A percentile compares a stretch with the other conserved stretches of the same genome.
phyloP scores from a whole-genome alignment of 2,888 invertebrate species.

The Tricholauxania praeusta region DNA sequence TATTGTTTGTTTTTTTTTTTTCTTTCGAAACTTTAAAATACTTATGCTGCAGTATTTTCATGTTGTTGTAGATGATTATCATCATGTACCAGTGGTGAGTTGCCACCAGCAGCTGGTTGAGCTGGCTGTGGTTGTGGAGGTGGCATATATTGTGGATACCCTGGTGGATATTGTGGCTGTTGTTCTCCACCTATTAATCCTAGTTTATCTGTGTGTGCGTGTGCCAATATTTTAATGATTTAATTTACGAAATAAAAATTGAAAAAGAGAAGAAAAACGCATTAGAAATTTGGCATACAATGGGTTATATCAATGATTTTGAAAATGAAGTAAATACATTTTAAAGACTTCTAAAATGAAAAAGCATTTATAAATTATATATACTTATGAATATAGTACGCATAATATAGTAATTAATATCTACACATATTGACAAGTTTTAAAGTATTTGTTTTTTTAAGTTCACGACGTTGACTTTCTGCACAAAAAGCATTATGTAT shows the following conservation, averaged over 20 bases:
- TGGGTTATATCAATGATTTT: no score
- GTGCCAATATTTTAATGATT: not conserved
- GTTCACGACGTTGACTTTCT: conserved; percentile 9
- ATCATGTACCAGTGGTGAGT: conserved; percentile 58
- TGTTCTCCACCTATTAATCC: conserved; percentile 66
- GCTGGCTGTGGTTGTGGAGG: conserved; percentile 69
- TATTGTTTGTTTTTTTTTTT: conserved; percentile 28
- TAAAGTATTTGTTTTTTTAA: not conserved
- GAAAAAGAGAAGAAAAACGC: conserved; percentile 19
- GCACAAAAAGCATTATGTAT: conserved; percentile 11
- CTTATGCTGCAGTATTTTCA: conserved; percentile 30
- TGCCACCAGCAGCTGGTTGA: conserved; percentile 71
- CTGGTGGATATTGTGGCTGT: conserved; percentile 65
- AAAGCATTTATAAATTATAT: conserved; percentile 29
- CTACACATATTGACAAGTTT: conserved; percentile 24
- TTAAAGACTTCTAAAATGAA: conserved; percentile 28
- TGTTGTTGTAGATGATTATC: conserved; percentile 43
- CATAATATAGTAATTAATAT: conserved; percentile 1
- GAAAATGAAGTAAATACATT: not conserved
- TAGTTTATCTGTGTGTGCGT: conserved; percentile 59
- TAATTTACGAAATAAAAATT: no score
- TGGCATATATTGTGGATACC: conserved; percentile 67
- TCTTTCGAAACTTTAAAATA: conserved; percentile 13
- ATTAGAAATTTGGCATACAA: not conserved
- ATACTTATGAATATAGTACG: conserved; percentile 7